Evolutionary conservation across 2,113 vertebrate species (phyloP).

Genomic region (Camelus dromedarius): DNA sequence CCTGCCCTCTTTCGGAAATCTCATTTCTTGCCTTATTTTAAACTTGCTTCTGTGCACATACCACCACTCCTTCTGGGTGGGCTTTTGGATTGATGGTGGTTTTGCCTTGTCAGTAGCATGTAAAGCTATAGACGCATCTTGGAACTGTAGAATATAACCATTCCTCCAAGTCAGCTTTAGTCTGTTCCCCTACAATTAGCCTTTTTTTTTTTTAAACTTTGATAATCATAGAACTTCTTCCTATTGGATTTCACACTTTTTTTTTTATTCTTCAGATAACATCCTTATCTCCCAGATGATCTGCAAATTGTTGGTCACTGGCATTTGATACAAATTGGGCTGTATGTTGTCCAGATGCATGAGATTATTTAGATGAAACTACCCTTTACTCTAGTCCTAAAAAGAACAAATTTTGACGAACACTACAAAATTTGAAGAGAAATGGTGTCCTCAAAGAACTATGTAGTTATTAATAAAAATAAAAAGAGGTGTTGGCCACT

Average conservation of each 20-base stretch:
- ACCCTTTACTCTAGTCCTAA: not conserved
- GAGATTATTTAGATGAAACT: not conserved
- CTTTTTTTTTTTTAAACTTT: not conserved
- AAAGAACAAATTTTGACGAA: not conserved
- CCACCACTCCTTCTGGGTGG: not conserved
- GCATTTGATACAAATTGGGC: not conserved
- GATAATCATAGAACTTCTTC: not conserved
- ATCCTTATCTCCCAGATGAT: not conserved
- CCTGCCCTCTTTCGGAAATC: not conserved
- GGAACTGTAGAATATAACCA: not conserved
- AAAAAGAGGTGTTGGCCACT: not conserved
- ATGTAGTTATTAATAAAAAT: not conserved
- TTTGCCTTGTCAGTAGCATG: not conserved
- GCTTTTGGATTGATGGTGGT: not conserved
- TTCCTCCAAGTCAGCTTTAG: not conserved
- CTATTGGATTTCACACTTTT: not conserved
- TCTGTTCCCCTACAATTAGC: not conserved
- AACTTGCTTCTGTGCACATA: not conserved
- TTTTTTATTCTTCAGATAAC: constrained; percentile 12
- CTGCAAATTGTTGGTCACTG: not conserved
- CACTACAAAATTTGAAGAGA: not conserved
- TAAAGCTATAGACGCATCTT: not conserved
- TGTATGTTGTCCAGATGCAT: not conserved
- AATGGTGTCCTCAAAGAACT: not conserved
- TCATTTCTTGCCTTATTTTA: not conserved